A percentile compares a stretch with the other conserved stretches of the same genome.
Evolutionary conservation across 1,140 invertebrate genomes (phyloP).

Genomic region (Andrena cerasifolii): DNA sequence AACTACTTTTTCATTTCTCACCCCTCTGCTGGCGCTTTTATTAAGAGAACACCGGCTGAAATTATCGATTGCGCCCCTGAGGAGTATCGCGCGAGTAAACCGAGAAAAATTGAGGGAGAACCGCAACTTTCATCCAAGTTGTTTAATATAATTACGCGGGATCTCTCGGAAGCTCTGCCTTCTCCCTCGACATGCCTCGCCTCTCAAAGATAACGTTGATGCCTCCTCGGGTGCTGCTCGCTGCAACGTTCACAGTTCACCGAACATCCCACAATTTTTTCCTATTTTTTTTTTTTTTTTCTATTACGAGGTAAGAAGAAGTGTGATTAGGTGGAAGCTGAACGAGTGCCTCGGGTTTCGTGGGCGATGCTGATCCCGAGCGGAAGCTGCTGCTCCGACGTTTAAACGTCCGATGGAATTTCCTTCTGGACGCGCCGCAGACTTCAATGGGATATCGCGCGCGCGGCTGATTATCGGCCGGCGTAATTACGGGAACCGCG

Average conservation of each 20-base stretch:
- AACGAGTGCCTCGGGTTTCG: neutral
- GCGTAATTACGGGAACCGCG: neutral
- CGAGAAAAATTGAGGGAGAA: neutral
- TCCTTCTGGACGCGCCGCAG: neutral
- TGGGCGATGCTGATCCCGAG: neutral
- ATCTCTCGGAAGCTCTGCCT: too few relatives aligned
- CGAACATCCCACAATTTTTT: too few relatives aligned
- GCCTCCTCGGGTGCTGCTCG: too few relatives aligned
- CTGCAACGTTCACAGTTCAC: too few relatives aligned
- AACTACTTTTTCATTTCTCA: too few relatives aligned
- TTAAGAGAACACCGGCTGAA: neutral
- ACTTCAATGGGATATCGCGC: neutral
- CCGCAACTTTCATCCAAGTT: too few relatives aligned
- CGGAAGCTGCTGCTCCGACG: neutral
- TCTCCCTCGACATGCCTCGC: too few relatives aligned
- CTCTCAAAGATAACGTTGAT: too few relatives aligned
- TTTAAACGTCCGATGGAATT: neutral
- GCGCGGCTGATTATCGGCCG: neutral
- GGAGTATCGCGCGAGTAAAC: neutral
- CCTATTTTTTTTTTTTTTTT: too few relatives aligned
- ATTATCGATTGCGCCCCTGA: constrained; percentile 9
- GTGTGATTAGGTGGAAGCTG: neutral
- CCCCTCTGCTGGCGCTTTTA: neutral
- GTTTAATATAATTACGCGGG: too few relatives aligned
- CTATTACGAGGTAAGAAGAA: too few relatives aligned